These are phyloP conservation scores for Corella eumyota DNA, from an alignment of 23 tunicate species.

Conservation along the genomic window DNA sequence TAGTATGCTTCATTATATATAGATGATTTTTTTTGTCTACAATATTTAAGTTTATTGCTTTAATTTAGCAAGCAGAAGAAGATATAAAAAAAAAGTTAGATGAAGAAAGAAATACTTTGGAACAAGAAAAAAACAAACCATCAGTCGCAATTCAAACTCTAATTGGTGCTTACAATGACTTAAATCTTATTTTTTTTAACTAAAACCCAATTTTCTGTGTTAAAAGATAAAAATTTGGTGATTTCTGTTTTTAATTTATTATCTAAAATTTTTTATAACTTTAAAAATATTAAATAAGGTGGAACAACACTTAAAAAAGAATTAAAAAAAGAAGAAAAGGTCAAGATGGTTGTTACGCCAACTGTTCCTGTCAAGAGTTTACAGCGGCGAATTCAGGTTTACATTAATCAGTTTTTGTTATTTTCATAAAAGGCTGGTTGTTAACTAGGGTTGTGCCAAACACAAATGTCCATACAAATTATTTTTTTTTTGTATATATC, in stretches of 20 bases:
- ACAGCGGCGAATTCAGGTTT: slow-evolving; percentile 71
- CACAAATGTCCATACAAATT: too few species aligned
- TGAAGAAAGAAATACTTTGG: slow-evolving; percentile 37
- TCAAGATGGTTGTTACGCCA: slow-evolving; percentile 30
- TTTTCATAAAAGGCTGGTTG: too few species aligned
- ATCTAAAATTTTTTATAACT: too few species aligned
- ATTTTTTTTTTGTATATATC: too few species aligned
- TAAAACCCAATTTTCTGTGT: too few species aligned
- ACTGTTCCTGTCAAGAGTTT: slow-evolving; percentile 41
- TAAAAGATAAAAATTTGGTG: too few species aligned
- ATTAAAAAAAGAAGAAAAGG: slow-evolving; percentile 2
- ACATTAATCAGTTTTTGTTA: too few species aligned
- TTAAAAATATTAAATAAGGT: slow-evolving; percentile 20
- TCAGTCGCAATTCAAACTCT: slow-evolving; percentile 45
- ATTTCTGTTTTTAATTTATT: too few species aligned
- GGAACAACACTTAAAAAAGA: slow-evolving; percentile 27
- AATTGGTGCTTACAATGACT: slow-evolving; percentile 21
- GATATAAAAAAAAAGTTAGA: slow-evolving; percentile 40
- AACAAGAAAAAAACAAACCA: slow-evolving; percentile 34
- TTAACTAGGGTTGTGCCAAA: too few species aligned
- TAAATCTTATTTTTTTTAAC: neutral
- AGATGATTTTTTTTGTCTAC: too few species aligned
- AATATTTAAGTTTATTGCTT: too few species aligned
- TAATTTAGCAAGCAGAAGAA: slow-evolving; percentile 46
- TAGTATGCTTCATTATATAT: too few species aligned